Base-by-base conservation (phyloP, 2,888 invertebrate genomes). In the Drosophila aldrichi region DNA sequence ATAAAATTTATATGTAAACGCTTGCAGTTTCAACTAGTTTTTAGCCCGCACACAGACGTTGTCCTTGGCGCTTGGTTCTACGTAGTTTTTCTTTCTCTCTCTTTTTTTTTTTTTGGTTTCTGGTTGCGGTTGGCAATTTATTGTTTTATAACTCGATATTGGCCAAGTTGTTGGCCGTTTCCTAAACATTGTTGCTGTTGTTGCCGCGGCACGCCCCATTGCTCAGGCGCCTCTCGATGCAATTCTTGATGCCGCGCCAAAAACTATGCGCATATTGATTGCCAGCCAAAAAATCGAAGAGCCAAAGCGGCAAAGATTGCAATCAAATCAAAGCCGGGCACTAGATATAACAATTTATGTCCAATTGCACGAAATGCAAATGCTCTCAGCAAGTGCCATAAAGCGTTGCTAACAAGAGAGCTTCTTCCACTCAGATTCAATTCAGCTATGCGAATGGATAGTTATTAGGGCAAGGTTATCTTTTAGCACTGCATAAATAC, bases 1-100 rank as follows among this genome's bases (percentile, higher is more conserved):
- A 85, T 80, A 77, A 88, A 79, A 78, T 85, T 82, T 88, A 80
- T 88, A 76, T 85, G 85, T 71, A 83, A 85, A 68, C 80, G 76
- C 77, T 75, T 71, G 69, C 82, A 82, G 59, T 70, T 73, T 75
- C 46, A 65, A 61, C 77, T 66, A 67, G 61, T 67, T 70, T 61
- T 25, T 49, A 38, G 73, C 55, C 67, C 16, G 56, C 58, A 63
- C 58, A 63, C 46, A 68, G 41, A 41, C 41, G 49, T 29, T 52
- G 29, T n/a, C 38, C 59, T 64, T 59, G 48, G 38, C 40, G 18
- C 49, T 52, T 52, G 16, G 41, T 44, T 38, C 40, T 51, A 22
- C 14, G 12, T 54, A n/a, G 9, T 9, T 40, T 52, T 22, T 36
- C 40, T 25, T 12, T 40, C 32, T 57, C 60, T n/a, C n/a, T n/a